A percentile compares a stretch with the other conserved stretches of the same genome.
phyloP scores from a whole-genome alignment of 2,113 vertebrate genomes.

The Rhadina sibilatrix region DNA sequence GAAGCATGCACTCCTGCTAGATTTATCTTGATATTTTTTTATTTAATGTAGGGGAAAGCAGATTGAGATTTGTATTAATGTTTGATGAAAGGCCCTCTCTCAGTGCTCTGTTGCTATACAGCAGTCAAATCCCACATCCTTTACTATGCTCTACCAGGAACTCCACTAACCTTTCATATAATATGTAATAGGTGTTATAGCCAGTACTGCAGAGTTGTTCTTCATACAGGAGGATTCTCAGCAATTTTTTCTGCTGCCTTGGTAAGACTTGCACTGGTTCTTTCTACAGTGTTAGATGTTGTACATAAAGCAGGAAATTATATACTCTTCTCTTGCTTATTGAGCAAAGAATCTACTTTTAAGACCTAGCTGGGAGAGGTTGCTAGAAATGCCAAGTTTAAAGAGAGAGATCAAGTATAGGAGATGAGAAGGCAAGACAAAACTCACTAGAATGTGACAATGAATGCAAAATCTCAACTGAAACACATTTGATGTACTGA shows the following conservation, averaged over 20 bases:
- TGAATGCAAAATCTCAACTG: conserved; percentile 26
- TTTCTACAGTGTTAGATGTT: conserved; percentile 8
- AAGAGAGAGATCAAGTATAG: conserved; percentile 15
- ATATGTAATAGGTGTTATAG: background rate
- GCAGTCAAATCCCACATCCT: background rate
- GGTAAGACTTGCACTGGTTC: background rate
- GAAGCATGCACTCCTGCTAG: background rate
- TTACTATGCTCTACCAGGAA: conserved; percentile 15
- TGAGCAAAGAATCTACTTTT: conserved; percentile 22
- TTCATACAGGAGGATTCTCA: background rate
- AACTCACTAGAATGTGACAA: background rate
- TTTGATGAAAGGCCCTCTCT: background rate
- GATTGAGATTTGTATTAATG: background rate
- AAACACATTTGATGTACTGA: conserved; percentile 6
- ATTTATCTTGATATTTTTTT: conserved; percentile 1
- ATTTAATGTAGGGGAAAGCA: background rate
- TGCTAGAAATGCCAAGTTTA: conserved; percentile 27
- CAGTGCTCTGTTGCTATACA: background rate
- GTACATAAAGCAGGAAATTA: conserved; percentile 10
- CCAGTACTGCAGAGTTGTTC: background rate
- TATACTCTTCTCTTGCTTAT: background rate
- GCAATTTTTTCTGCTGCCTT: conserved; percentile 18
- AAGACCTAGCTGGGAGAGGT: background rate
- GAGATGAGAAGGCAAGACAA: conserved; percentile 33
- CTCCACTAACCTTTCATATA: conserved; percentile 13